A percentile compares a stretch with the other conserved stretches of the same genome.
These are phyloP conservation scores for Probaryconus sp. DNA, from an alignment of 1,140 invertebrate species.

Conservation along the genomic window DNA sequence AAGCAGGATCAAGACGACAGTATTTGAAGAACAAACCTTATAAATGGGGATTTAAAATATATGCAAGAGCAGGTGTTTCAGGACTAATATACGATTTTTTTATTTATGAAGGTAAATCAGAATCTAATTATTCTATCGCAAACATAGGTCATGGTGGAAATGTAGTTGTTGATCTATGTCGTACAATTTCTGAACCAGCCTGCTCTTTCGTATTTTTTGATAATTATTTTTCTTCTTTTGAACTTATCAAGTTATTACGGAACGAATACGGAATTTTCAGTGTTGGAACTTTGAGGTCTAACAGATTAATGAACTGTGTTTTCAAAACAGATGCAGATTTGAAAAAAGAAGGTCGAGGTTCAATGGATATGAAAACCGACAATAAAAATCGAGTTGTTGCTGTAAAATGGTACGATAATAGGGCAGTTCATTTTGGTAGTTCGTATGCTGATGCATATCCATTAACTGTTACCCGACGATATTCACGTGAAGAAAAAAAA, in stretches of 20 bases:
- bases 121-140: background rate
- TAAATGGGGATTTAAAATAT: constrained; percentile 18
- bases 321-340: background rate
- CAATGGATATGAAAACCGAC: background rate
- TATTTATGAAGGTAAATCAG: background rate
- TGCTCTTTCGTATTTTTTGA: constrained; percentile 8
- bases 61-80: constrained; percentile 3
- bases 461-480: too few species aligned
- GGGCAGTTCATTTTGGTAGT: background rate
- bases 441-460: constrained; percentile 5
- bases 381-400: background rate
- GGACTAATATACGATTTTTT: constrained; percentile 17
- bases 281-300: constrained; percentile 3
- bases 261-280: constrained; percentile 12
- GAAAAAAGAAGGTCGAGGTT: constrained; percentile 4
- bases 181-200: constrained; percentile 2
- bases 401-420: constrained; percentile 5
- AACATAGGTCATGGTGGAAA: background rate
- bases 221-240: constrained; percentile 9
- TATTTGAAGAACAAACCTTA: constrained; percentile 8
- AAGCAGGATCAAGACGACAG: constrained; percentile 6
- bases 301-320: constrained; percentile 3
- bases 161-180: constrained; percentile 7
- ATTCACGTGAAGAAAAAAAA: background rate
- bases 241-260: constrained; percentile 3